Evolutionary conservation across 2,113 vertebrate genomes (phyloP), one percentile per base, ranked within the genome.

Genomic region (Syngnathus typhle): DNA sequence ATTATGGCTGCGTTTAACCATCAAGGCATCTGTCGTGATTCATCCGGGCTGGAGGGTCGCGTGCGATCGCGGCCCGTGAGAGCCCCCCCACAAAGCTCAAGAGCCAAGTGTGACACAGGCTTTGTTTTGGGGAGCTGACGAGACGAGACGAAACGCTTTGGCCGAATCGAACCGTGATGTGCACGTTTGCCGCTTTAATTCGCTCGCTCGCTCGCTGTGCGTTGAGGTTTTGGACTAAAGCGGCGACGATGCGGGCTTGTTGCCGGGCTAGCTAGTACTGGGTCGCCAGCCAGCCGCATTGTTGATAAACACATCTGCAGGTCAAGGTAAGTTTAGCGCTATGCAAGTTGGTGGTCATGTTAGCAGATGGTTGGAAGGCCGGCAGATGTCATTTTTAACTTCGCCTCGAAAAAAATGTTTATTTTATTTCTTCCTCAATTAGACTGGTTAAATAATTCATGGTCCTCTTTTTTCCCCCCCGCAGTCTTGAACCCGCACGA

Each of bases 401-500:
- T 32, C 3, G 27, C 27, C 27, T 32, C 27, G 2, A 32, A 32
- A 32, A 32, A 32, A 32, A 3, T 32, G 27, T 32, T 32, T 32
- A 32, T 32, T 32, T 32, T 32, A 32, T 32, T 32, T 32, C 27
- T 32, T 32, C 27, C 27, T 32, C 27, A 32, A 32, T 32, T 32
- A 3, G 2, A 32, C 3, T 32, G 27, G 27, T 3, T 32, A 32
- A 32, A 32, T 32, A 32, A 32, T 32, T 2, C 3, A 32, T 3
- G 27, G 27, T 32, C 27, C 27, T 32, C 5, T 18, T 67, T 56
- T 4, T 43, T 16, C 32, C 61, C 60, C 60, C 55, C 27, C 51
- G 56, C 72, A 32, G 3, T 55, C 44, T 58, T 73, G 46, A 76
- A 59, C 73, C 47, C 13, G n/a, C 59, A 37, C 54, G 32, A 59